Conservation (phyloP, 1,140 invertebrate genomes). For the Carposina sasakii region DNA sequence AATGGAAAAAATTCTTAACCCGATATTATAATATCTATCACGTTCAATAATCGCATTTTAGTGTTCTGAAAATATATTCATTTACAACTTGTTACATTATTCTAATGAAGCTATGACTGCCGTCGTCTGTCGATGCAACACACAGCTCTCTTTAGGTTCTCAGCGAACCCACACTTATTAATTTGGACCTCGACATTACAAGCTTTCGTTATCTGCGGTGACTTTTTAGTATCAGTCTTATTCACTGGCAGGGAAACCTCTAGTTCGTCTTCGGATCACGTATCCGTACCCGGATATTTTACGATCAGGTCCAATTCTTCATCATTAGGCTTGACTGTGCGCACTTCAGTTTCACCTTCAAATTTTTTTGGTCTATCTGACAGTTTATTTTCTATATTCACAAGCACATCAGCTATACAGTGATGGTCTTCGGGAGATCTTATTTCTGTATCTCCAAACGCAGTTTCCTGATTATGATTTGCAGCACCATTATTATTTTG, state of each 20-base stretch:
- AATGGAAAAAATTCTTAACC: too few species aligned
- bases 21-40: too few species aligned
- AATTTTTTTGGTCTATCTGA: constrained; percentile 54
- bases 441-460: constrained; percentile 38
- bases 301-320: constrained; percentile 68
- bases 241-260: constrained; percentile 30
- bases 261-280: constrained; percentile 68
- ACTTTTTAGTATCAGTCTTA: constrained; percentile 48
- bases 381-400: constrained; percentile 60
- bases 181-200: constrained; percentile 50
- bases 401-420: constrained; percentile 53
- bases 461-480: constrained; percentile 22
- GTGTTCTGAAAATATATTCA: too few species aligned
- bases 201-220: constrained; percentile 10
- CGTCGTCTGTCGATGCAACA: constrained; percentile 61
- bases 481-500: constrained; percentile 46
- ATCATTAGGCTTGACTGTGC: constrained; percentile 50
- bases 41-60: too few species aligned
- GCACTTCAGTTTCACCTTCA: constrained; percentile 50
- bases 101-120: constrained; percentile 46
- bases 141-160: constrained; percentile 58
- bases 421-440: constrained; percentile 46
- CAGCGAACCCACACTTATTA: constrained; percentile 53
- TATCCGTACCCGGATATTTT: constrained; percentile 64
- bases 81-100: too few species aligned